Evolutionary conservation across 2,888 invertebrate species (phyloP).

Genomic region (Thymelicus lineola): DNA sequence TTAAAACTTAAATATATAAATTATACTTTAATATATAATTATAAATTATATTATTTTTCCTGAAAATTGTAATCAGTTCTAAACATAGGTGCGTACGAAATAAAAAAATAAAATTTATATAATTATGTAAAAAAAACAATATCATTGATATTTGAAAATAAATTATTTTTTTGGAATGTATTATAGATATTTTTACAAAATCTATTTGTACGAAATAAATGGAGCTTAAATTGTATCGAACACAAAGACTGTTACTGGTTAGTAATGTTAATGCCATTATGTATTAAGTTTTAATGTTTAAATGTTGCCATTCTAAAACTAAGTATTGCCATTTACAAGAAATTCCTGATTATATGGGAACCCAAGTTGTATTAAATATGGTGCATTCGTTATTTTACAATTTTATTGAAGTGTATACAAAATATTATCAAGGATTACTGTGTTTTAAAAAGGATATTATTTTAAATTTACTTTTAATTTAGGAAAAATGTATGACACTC

Average conservation of each 20-base stretch:
- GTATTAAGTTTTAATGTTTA: slow-evolving; percentile 9
- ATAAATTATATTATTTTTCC: too few relatives aligned
- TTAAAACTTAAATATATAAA: too few relatives aligned
- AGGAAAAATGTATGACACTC: not conserved
- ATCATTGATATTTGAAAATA: not conserved
- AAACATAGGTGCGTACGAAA: not conserved
- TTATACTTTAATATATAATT: too few relatives aligned
- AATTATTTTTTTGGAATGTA: not conserved
- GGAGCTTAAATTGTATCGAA: slow-evolving; percentile 38
- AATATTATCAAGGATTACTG: too few relatives aligned
- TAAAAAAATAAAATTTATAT: too few relatives aligned
- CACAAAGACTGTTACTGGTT: slow-evolving; percentile 31
- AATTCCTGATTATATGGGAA: not conserved
- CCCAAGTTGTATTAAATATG: not conserved
- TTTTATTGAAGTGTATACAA: not conserved
- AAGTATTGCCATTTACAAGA: slow-evolving; percentile 17
- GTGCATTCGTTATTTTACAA: slow-evolving; percentile 2
- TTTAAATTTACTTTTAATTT: not conserved
- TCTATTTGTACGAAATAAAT: not conserved
- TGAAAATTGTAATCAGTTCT: too few relatives aligned
- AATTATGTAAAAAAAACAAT: not conserved
- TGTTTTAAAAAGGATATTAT: not conserved
- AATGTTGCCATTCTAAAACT: slow-evolving; percentile 23
- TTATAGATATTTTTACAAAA: not conserved
- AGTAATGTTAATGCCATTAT: slow-evolving; percentile 27